phyloP scores from a whole-genome alignment of 2,797 vertebrate species.

The Melanotaenia pygmaea region DNA sequence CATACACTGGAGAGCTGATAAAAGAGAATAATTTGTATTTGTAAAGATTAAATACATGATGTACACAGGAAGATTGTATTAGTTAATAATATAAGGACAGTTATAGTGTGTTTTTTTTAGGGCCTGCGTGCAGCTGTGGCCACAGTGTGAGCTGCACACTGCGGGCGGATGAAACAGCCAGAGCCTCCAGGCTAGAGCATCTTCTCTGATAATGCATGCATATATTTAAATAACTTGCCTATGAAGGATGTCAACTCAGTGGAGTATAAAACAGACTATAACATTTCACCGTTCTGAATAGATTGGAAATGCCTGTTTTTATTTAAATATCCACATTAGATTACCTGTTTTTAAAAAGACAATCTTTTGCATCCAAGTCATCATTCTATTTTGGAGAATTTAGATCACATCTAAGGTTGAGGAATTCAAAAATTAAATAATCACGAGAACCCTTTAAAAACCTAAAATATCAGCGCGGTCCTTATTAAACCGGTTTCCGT shows the following conservation, averaged over 20 bases:
- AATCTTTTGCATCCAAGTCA: background rate
- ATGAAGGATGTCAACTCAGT: background rate
- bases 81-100: background rate
- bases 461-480: slow-evolving; percentile 4
- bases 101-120: slow-evolving; percentile 6
- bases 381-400: background rate
- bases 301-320: background rate
- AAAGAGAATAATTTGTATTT: background rate
- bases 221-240: background rate
- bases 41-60: background rate
- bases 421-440: slow-evolving; percentile 4
- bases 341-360: slow-evolving; percentile 2
- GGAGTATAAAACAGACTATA: background rate
- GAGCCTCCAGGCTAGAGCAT: slow-evolving; percentile 42
- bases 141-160: slow-evolving; percentile 46
- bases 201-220: slow-evolving; percentile 46
- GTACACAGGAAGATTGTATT: background rate
- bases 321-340: background rate
- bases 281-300: too few species aligned
- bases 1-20: slow-evolving; percentile 6
- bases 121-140: slow-evolving; percentile 38
- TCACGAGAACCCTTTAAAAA: background rate
- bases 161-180: slow-evolving; percentile 47
- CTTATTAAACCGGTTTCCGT: slow-evolving; percentile 1
- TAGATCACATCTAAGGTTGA: background rate